phyloP scores from a whole-genome alignment of 2,113 vertebrate genomes.

The Coturnix japonica region DNA sequence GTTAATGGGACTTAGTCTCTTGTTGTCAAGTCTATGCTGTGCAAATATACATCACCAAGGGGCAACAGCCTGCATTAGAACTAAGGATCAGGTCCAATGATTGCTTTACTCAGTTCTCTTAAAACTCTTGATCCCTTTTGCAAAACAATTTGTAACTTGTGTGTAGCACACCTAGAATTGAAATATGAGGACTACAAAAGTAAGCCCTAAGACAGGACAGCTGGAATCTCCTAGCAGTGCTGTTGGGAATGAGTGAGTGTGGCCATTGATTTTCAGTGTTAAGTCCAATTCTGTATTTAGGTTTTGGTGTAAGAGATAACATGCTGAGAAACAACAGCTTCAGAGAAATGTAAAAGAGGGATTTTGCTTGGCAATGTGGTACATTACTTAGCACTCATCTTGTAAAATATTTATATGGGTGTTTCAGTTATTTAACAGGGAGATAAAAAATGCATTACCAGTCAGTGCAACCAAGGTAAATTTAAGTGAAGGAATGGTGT shows the following conservation, averaged over 20 bases:
- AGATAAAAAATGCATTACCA: constrained; percentile 37
- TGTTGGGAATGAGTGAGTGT: neutral
- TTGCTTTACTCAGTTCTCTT: neutral
- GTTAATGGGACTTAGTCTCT: constrained; percentile 25
- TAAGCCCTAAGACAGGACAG: neutral
- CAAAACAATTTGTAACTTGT: neutral
- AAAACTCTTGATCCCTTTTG: neutral
- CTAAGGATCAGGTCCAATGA: neutral
- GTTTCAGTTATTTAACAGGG: constrained; percentile 43
- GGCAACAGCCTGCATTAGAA: neutral
- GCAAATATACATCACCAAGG: neutral
- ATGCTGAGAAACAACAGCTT: neutral
- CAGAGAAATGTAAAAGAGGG: neutral
- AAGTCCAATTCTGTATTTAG: neutral
- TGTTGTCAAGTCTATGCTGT: neutral
- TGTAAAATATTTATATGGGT: constrained; percentile 46
- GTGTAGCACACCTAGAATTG: neutral
- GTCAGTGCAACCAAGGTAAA: neutral
- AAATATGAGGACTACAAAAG: neutral
- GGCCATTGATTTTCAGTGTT: neutral
- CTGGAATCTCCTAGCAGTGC: neutral
- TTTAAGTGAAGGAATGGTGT: neutral
- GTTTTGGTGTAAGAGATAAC: neutral
- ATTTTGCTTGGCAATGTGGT: neutral
- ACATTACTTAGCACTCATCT: neutral